A percentile compares a stretch with the other conserved stretches of the same genome.
These are phyloP conservation scores for Pteronotus mesoamericanus DNA, from an alignment of 2,797 vertebrate genomes.

Conservation along the genomic window DNA sequence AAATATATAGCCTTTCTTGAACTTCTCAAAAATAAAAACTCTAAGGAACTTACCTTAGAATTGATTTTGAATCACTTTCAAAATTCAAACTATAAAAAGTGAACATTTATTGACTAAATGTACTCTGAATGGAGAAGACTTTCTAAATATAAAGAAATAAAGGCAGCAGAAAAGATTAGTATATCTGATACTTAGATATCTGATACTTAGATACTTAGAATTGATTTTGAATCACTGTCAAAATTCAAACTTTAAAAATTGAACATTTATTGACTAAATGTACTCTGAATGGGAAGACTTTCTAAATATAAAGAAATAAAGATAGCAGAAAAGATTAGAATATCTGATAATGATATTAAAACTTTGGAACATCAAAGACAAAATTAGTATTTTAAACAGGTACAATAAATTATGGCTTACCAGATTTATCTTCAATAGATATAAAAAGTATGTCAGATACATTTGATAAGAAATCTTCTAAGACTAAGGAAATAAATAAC, in stretches of 20 bases:
- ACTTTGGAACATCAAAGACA: neutral
- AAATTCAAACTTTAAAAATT: neutral
- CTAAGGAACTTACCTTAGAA: neutral
- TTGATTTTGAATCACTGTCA: too few relatives aligned
- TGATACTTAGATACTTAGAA: too few relatives aligned
- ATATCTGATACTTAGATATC: neutral
- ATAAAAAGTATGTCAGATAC: neutral
- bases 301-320: neutral
- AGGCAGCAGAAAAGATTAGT: neutral
- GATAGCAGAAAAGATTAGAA: neutral
- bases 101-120: neutral
- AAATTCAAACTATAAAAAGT: neutral
- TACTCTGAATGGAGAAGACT: neutral
- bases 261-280: neutral
- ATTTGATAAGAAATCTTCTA: neutral
- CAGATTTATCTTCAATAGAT: neutral
- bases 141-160: neutral
- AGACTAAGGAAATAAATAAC: neutral
- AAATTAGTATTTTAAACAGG: constrained; percentile 10
- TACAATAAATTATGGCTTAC: neutral
- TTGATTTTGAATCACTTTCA: constrained; percentile 8
- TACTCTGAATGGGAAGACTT: neutral
- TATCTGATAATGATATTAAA: constrained; percentile 16
- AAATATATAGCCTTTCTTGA: constrained; percentile 8
- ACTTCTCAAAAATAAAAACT: constrained; percentile 25